A percentile compares a stretch with the other conserved stretches of the same genome.
Evolutionary conservation across 2,113 vertebrate genomes (phyloP).

Genomic region (Delphinus delphis): DNA sequence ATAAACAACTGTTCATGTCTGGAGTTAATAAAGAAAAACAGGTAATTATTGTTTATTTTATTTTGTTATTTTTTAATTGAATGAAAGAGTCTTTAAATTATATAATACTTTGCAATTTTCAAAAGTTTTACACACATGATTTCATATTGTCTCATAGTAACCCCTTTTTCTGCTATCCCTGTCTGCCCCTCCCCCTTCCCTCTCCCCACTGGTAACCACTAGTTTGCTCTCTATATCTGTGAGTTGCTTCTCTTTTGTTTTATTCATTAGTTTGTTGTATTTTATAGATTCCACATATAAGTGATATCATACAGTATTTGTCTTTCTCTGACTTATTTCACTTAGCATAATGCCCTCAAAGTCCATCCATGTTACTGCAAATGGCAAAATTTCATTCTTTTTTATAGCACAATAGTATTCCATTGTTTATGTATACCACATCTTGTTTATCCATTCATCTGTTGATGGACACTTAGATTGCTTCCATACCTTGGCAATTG

Average conservation of each 20-base stretch:
- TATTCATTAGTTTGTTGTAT: not conserved
- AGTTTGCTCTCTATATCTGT: not conserved
- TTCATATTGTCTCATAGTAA: not conserved
- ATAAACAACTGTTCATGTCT: conserved; percentile 75
- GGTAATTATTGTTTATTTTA: conserved; percentile 75
- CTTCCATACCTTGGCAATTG: not conserved
- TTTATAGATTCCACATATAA: not conserved
- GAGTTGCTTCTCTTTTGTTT: not conserved
- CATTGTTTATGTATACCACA: too few species aligned
- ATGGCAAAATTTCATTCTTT: too few species aligned
- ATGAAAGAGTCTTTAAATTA: not conserved
- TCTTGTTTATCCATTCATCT: not conserved
- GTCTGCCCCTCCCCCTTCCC: not conserved
- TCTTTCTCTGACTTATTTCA: not conserved
- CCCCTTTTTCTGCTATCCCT: not conserved
- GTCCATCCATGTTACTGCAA: too few species aligned
- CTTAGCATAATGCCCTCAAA: too few species aligned
- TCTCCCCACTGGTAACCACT: not conserved
- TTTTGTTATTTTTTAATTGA: conserved; percentile 2
- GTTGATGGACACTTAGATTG: not conserved
- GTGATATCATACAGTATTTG: not conserved
- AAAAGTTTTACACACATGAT: not conserved
- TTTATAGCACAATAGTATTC: too few species aligned
- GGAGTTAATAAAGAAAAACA: conserved; percentile 79
- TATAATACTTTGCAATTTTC: not conserved